Evolutionary conservation across 2,888 invertebrate species (phyloP).

Genomic region (Eledona agricola): DNA sequence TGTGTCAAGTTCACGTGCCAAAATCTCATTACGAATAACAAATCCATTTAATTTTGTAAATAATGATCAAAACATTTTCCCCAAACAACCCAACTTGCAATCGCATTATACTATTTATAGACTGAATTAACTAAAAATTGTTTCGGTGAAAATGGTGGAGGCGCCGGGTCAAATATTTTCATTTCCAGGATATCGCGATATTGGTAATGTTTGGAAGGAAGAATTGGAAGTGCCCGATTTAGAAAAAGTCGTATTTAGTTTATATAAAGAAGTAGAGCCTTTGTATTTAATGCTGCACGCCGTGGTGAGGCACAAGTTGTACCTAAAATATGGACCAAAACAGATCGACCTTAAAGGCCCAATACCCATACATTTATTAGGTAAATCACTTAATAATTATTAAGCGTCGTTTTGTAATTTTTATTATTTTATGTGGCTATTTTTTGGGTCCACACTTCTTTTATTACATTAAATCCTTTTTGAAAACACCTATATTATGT

Average conservation of each 20-base stretch:
- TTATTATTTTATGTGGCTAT: too few species aligned
- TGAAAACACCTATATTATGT: too few species aligned
- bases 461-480: too few species aligned
- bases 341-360: constrained; percentile 66
- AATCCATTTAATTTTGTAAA: neutral
- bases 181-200: constrained; percentile 69
- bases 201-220: constrained; percentile 72
- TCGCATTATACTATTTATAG: too few species aligned
- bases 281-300: constrained; percentile 78
- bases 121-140: too few species aligned
- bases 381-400: too few species aligned
- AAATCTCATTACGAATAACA: constrained; percentile 4
- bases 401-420: too few species aligned
- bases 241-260: constrained; percentile 62
- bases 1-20: too few species aligned
- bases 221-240: constrained; percentile 71
- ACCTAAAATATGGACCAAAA: constrained; percentile 66
- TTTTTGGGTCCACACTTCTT: too few species aligned
- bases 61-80: too few species aligned
- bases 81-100: too few species aligned
- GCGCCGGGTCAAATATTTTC: neutral
- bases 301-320: constrained; percentile 71
- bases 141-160: constrained; percentile 1
- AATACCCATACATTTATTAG: constrained; percentile 76
- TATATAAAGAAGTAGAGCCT: constrained; percentile 69